phyloP scores from a whole-genome alignment of 2,797 vertebrate species.

The Cossypha niveicapilla region DNA sequence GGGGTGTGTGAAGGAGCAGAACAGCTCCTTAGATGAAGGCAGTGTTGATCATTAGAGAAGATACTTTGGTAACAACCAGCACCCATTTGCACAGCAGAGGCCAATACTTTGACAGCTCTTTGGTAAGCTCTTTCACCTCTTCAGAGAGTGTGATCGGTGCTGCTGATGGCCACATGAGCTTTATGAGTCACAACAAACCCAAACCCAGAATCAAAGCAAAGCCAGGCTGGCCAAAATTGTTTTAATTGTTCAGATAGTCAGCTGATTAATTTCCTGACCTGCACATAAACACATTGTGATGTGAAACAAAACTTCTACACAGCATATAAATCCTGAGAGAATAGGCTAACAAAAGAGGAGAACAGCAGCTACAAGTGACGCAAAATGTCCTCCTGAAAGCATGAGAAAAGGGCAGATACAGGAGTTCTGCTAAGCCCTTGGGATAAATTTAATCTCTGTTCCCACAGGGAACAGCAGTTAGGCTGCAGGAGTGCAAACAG shows the following conservation, averaged over 20 bases:
- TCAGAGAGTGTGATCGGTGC: background rate
- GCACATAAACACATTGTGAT: constrained; percentile 33
- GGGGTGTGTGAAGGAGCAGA: background rate
- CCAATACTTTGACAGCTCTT: background rate
- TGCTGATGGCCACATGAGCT: background rate
- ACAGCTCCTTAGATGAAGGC: background rate
- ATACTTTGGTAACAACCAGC: background rate
- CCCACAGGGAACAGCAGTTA: background rate
- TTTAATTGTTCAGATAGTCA: constrained; percentile 25
- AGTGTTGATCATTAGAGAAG: background rate
- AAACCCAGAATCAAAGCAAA: background rate
- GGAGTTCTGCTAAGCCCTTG: background rate
- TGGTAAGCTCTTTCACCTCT: background rate
- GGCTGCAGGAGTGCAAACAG: background rate
- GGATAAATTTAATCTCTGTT: background rate
- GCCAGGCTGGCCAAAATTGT: background rate
- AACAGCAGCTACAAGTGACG: background rate
- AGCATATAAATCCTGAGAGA: constrained; percentile 28
- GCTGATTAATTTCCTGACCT: constrained; percentile 56
- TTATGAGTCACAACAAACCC: background rate
- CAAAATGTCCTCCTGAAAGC: constrained; percentile 20
- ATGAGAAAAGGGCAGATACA: background rate
- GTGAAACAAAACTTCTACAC: constrained; percentile 32
- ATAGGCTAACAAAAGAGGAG: constrained; percentile 20
- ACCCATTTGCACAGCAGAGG: background rate